These are phyloP conservation scores for Entomyzon cyanotis DNA, from an alignment of 2,113 vertebrate genomes.

Conservation along the genomic window DNA sequence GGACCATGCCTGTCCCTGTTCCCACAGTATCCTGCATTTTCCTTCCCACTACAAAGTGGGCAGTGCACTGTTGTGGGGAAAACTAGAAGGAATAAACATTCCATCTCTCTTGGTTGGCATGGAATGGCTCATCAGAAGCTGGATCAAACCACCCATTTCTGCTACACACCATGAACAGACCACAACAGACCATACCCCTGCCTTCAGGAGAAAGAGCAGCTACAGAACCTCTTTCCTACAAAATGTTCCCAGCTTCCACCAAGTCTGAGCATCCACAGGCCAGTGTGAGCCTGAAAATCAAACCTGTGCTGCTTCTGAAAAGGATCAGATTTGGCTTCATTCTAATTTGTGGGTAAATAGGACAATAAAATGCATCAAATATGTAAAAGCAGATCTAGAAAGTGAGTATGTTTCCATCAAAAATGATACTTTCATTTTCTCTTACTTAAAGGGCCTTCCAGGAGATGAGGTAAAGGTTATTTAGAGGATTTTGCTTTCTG, in stretches of 20 bases:
- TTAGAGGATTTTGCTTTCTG: not conserved
- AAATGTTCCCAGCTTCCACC: not conserved
- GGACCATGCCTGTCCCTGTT: not conserved
- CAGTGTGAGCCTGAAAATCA: not conserved
- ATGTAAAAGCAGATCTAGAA: not conserved
- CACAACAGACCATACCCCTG: accelerated
- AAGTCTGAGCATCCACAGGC: not conserved
- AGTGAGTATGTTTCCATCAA: not conserved
- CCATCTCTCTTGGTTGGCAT: not conserved
- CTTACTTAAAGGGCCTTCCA: not conserved
- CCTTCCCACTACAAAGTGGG: not conserved
- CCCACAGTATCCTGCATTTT: not conserved
- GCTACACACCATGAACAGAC: not conserved
- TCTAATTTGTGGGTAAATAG: not conserved
- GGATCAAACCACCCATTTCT: not conserved
- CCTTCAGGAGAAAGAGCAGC: not conserved
- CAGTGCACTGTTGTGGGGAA: not conserved
- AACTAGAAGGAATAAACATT: not conserved
- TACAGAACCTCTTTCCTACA: not conserved
- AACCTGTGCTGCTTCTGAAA: not conserved
- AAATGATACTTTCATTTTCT: not conserved
- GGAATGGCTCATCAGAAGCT: not conserved
- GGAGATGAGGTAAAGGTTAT: not conserved
- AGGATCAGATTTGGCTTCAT: not conserved
- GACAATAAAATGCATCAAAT: not conserved